A percentile compares a stretch with the other conserved stretches of the same genome.
These are phyloP conservation scores for Tribolium madens DNA, from an alignment of 1,140 invertebrate species.

Conservation along the genomic window DNA sequence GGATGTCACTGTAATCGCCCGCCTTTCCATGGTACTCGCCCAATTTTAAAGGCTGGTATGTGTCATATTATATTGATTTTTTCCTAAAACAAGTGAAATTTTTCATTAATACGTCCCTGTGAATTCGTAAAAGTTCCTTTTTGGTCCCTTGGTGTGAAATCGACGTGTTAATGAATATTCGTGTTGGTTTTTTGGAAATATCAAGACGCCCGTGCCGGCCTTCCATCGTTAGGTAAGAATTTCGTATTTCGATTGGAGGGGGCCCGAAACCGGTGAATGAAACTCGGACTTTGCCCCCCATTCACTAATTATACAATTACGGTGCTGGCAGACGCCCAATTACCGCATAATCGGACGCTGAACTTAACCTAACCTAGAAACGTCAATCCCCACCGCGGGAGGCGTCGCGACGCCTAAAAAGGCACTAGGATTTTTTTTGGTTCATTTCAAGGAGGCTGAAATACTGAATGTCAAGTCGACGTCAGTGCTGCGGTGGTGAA, in stretches of 20 bases:
- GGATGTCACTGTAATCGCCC: neutral
- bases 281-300: neutral
- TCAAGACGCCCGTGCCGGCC: slow-evolving; percentile 10
- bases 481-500: too few species aligned
- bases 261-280: neutral
- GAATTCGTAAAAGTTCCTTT: neutral
- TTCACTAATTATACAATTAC: neutral
- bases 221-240: slow-evolving; percentile 15
- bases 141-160: neutral
- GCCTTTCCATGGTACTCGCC: slow-evolving; percentile 16
- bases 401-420: slow-evolving; percentile 8
- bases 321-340: neutral
- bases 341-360: slow-evolving; percentile 2
- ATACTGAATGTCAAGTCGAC: too few species aligned
- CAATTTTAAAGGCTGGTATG: slow-evolving; percentile 32
- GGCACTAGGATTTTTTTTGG: neutral
- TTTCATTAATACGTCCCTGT: neutral
- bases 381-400: slow-evolving; percentile 11
- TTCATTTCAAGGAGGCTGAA: too few species aligned
- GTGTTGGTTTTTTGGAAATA: slow-evolving; percentile 29
- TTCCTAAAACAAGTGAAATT: slow-evolving; percentile 30
- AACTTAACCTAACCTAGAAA: slow-evolving; percentile 1
- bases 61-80: slow-evolving; percentile 36
- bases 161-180: slow-evolving; percentile 17
- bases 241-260: neutral